A percentile compares a stretch with the other conserved stretches of the same genome.
phyloP scores from a whole-genome alignment of 2,113 vertebrate species.

The Pseudorasbora parva region DNA sequence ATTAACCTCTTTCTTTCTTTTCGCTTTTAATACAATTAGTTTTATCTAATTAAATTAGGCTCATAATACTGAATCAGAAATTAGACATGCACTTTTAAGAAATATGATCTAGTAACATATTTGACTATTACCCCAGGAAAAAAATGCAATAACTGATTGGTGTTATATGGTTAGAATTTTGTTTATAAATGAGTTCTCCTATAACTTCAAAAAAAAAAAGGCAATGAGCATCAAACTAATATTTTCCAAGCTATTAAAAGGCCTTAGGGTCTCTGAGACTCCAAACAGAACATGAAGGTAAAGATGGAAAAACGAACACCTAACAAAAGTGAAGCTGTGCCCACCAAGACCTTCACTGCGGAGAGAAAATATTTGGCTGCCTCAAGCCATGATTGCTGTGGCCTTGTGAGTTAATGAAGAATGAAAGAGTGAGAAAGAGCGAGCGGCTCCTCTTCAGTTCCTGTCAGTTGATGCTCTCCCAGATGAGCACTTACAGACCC shows the following conservation, averaged over 20 bases:
- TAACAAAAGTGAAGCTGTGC: slow-evolving; percentile 37
- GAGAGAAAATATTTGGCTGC: slow-evolving; percentile 72
- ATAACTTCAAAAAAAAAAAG: neutral
- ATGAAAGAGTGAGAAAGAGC: slow-evolving; percentile 44
- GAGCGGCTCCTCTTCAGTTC: slow-evolving; percentile 68
- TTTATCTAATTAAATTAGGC: neutral
- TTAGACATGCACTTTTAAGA: neutral
- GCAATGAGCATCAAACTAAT: neutral
- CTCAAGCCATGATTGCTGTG: slow-evolving; percentile 68
- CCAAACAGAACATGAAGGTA: slow-evolving; percentile 3
- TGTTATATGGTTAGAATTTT: neutral
- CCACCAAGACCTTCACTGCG: slow-evolving; percentile 48
- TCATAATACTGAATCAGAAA: neutral
- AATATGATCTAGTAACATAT: neutral
- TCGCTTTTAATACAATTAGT: neutral
- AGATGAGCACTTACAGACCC: slow-evolving; percentile 75
- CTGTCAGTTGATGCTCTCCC: slow-evolving; percentile 71
- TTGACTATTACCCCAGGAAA: neutral
- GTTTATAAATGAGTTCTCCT: slow-evolving; percentile 5
- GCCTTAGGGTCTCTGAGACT: slow-evolving; percentile 43
- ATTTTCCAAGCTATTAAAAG: neutral
- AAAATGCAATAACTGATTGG: neutral
- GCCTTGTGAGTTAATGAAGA: slow-evolving; percentile 56
- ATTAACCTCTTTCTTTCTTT: no score
- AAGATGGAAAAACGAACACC: slow-evolving; percentile 44